Evolutionary conservation across 1,140 invertebrate genomes (phyloP).

Genomic region (Cotesia typhae): DNA sequence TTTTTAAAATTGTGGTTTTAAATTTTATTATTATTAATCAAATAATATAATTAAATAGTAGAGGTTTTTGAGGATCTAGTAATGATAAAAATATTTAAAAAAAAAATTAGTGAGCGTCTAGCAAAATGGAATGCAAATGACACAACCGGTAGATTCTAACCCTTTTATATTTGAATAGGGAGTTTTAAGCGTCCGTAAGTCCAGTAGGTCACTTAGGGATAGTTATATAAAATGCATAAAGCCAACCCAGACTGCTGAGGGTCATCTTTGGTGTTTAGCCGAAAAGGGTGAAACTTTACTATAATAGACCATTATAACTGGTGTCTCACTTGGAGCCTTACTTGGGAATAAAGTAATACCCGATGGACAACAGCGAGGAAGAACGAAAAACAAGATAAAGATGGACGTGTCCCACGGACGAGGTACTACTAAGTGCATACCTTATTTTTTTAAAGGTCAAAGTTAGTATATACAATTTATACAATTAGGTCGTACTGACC

Average conservation of each 20-base stretch:
- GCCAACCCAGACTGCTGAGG: not conserved
- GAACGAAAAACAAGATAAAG: too few species aligned
- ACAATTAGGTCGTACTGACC: constrained; percentile 21
- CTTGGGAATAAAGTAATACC: too few species aligned
- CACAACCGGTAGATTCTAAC: too few species aligned
- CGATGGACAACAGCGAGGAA: too few species aligned
- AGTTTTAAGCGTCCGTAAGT: not conserved
- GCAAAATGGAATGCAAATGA: too few species aligned
- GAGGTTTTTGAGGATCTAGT: too few species aligned
- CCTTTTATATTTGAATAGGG: not conserved
- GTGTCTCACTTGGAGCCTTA: too few species aligned
- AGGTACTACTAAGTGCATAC: too few species aligned
- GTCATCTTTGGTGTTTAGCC: constrained; percentile 3
- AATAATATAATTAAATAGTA: too few species aligned
- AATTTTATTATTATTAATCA: too few species aligned
- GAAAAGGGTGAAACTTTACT: constrained; percentile 16
- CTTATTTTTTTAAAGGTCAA: not conserved
- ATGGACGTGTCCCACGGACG: constrained; percentile 9
- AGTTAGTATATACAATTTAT: not conserved
- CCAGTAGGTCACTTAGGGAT: not conserved
- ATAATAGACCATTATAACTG: not conserved
- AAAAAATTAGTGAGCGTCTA: too few species aligned
- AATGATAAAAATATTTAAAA: too few species aligned
- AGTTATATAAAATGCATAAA: constrained; percentile 7
- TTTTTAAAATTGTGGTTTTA: not conserved